A percentile compares a stretch with the other conserved stretches of the same genome.
These are phyloP conservation scores for Betta splendens DNA, from an alignment of 2,797 vertebrate genomes.

Conservation along the genomic window DNA sequence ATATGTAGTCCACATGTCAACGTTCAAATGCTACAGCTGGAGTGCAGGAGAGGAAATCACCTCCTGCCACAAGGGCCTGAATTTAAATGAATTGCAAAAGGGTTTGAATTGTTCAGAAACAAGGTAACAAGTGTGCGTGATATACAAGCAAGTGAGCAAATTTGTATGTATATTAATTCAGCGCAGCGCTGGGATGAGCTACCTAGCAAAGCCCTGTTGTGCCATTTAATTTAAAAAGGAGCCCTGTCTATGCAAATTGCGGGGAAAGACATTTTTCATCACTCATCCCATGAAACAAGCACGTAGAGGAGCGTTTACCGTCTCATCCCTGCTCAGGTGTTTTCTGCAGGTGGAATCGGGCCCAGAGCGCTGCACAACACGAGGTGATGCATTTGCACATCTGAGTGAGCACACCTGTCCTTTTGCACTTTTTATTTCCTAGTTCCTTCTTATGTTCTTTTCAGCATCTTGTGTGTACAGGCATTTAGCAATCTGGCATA, in stretches of 20 bases:
- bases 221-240: constrained; percentile 36
- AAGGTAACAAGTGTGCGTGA: constrained; percentile 3
- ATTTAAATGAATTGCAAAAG: constrained; percentile 20
- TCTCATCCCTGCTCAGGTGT: constrained; percentile 36
- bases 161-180: constrained; percentile 45
- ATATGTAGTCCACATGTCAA: neutral
- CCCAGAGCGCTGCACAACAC: constrained; percentile 21
- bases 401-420: constrained; percentile 43
- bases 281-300: constrained; percentile 24
- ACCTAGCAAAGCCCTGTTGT: constrained; percentile 32
- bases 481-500: constrained; percentile 28
- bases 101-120: constrained; percentile 17
- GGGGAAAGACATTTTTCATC: constrained; percentile 32
- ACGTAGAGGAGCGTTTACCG: constrained; percentile 11
- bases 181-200: constrained; percentile 7
- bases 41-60: constrained; percentile 12
- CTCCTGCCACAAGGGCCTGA: neutral
- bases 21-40: neutral
- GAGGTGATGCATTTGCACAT: constrained; percentile 36
- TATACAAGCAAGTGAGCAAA: constrained; percentile 29
- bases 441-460: constrained; percentile 35
- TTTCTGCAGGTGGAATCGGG: constrained; percentile 20
- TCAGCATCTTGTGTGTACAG: constrained; percentile 31
- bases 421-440: constrained; percentile 23
- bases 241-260: constrained; percentile 28